Percentiles rank a stretch among this genome's conserved stretches.
Evolutionary conservation across 2,888 invertebrate species (phyloP).

Genomic region (Eulithis prunata): DNA sequence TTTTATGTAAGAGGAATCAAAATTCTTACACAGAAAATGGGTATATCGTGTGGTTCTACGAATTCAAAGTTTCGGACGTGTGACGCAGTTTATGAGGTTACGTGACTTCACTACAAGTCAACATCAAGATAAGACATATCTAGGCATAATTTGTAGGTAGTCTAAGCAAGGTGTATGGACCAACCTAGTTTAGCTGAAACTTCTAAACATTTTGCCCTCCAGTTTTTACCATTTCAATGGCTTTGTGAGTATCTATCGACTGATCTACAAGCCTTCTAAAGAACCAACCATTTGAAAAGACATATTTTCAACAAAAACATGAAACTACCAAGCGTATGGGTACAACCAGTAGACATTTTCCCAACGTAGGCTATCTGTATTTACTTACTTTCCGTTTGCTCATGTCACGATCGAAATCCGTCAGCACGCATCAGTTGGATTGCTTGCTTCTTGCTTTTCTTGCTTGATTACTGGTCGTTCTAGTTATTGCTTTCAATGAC

Average conservation of each 20-base stretch:
- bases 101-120: constrained; percentile 43
- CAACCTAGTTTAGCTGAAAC: too few relatives aligned
- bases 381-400: constrained; percentile 8
- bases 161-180: too few relatives aligned
- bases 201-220: too few relatives aligned
- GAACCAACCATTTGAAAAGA: too few relatives aligned
- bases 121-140: constrained; percentile 1
- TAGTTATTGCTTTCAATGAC: constrained; percentile 66
- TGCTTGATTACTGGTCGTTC: constrained; percentile 53
- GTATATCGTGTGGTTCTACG: constrained; percentile 46
- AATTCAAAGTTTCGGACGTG: constrained; percentile 45
- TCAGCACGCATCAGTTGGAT: constrained; percentile 20
- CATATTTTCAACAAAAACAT: too few relatives aligned
- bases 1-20: not conserved
- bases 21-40: constrained; percentile 1
- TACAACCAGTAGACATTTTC: too few relatives aligned
- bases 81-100: constrained; percentile 48
- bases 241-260: too few relatives aligned
- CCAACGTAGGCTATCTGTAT: not conserved
- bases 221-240: too few relatives aligned
- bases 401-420: constrained; percentile 20
- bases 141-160: too few relatives aligned
- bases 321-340: too few relatives aligned
- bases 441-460: constrained; percentile 33
- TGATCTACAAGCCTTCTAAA: too few relatives aligned